Conservation (phyloP, 2,888 invertebrate species). For the Aspidiotus destructor region DNA sequence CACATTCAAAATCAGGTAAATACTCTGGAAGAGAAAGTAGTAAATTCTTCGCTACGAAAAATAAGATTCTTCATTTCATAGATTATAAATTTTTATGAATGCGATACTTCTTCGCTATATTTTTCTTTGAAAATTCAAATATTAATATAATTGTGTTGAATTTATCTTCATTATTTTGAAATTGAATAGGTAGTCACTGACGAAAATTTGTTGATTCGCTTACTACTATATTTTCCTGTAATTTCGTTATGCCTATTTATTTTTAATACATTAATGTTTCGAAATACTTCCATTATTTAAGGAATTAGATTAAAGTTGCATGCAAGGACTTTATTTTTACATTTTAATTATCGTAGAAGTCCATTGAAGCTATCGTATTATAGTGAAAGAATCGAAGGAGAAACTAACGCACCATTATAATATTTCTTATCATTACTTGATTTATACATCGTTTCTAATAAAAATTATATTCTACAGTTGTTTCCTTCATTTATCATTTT, state of each 20-base stretch:
- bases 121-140: conserved; percentile 1
- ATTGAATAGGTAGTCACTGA: no score
- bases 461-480: conserved; percentile 13
- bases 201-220: background rate
- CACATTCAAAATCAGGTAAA: background rate
- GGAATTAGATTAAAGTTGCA: conserved; percentile 24
- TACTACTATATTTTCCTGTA: conserved; percentile 15
- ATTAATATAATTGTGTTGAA: no score
- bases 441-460: conserved; percentile 32
- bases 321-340: conserved; percentile 19
- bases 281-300: conserved; percentile 23
- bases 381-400: conserved; percentile 13
- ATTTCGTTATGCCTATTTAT: conserved; percentile 19
- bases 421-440: conserved; percentile 16
- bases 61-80: background rate
- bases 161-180: no score
- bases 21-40: background rate
- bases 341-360: conserved; percentile 22
- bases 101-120: background rate
- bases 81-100: conserved; percentile 3
- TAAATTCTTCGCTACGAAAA: conserved; percentile 8
- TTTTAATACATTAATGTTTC: conserved; percentile 12
- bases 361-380: conserved; percentile 6
- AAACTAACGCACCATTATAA: conserved; percentile 31
- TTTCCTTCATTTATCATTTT: no score